Base-by-base conservation (phyloP, 1,140 invertebrate species). In the silkworm (Bombyx mori) region DNA sequence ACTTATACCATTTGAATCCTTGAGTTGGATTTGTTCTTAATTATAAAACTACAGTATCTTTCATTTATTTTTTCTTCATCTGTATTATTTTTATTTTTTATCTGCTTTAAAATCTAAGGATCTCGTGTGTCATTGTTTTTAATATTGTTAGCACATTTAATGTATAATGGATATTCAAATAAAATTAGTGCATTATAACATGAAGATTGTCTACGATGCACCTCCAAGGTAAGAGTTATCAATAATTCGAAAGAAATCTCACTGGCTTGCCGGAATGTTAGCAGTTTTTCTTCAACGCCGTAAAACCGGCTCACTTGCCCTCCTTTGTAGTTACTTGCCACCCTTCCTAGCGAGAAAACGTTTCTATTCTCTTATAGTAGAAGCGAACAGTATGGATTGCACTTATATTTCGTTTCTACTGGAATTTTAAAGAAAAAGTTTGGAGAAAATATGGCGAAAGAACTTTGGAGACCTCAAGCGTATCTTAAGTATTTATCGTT, bases 1-100 rank as follows among this genome's bases (percentile, higher is more conserved):
- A 61, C 56, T 67, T 61, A 61, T 56, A 35, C 4, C 26, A 35
- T 35, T 35, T 35, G 26, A 35, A 35, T 35, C 26, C 26, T 35
- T 35, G 26, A 35, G 26, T 35, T 35, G 26, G 26, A 35, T 35
- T 35, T 35, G 26, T 35, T 35, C 1, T 35, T 35, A 35, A 35
- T 35, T 35, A 35, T 35, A 5, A 35, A 35, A 35, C 26, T 35
- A 35, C 26, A 35, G 26, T 35, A 35, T 35, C 0, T 35, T 35
- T 55, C 43, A 45, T 55, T 45, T 26, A 46, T 8, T 51, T 51
- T 51, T 10, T 5, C 4, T 51, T 51, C 18, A 51, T 10, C 2
- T 49, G 2, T 35, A 35, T 35, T 35, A 35, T 35, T 35, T 35
- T 35, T 35, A 5, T 35, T 35, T 35, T 35, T 18, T 18, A 18